Conservation (phyloP, 2,113 vertebrate species). For the Hylia prasina region DNA sequence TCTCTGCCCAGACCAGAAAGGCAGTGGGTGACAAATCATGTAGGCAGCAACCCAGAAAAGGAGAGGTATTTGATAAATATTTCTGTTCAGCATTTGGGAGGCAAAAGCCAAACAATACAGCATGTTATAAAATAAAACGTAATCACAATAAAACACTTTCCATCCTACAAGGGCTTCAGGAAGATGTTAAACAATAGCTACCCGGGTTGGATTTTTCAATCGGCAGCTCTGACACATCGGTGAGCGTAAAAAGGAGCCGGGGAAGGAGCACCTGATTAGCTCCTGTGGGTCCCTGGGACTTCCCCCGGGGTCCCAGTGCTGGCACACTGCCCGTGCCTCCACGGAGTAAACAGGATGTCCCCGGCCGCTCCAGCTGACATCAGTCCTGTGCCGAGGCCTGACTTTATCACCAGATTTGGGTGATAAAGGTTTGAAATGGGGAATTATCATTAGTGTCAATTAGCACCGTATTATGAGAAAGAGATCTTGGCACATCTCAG, state of each 20-base stretch:
- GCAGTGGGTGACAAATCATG: background rate
- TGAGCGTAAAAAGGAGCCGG: background rate
- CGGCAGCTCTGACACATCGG: background rate
- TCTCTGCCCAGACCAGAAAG: background rate
- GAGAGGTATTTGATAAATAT: background rate
- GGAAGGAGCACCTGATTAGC: background rate
- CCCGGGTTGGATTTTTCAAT: background rate
- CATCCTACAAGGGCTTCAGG: background rate
- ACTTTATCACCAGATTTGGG: background rate
- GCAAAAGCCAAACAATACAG: slow-evolving; percentile 10
- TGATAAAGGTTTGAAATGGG: background rate
- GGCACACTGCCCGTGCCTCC: background rate
- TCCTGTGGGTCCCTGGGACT: background rate
- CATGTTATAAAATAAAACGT: background rate
- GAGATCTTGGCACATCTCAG: background rate
- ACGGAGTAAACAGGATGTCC: slow-evolving; percentile 61
- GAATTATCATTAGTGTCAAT: slow-evolving; percentile 31
- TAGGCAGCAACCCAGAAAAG: background rate
- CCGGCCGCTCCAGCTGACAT: background rate
- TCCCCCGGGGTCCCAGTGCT: background rate
- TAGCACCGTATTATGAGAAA: background rate
- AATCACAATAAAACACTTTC: background rate
- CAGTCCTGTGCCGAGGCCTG: background rate
- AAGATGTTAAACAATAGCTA: slow-evolving; percentile 43
- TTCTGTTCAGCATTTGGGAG: background rate